These are phyloP conservation scores for Halcyon senegalensis DNA, from an alignment of 2,113 vertebrate genomes.

Conservation along the genomic window DNA sequence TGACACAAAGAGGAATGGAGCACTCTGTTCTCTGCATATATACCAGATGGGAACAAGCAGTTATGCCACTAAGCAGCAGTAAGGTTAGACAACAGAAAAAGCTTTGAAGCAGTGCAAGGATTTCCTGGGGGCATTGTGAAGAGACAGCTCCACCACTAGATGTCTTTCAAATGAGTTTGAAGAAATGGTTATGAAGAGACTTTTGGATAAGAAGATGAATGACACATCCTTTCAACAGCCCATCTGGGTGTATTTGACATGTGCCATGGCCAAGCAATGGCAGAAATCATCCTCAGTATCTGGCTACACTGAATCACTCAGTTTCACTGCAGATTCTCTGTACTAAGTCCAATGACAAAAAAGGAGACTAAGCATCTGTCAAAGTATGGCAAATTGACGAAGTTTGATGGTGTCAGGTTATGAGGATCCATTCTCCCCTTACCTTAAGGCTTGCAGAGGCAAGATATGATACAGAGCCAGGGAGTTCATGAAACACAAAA, in stretches of 20 bases:
- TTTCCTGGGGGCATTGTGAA: not conserved
- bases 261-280: not conserved
- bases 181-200: not conserved
- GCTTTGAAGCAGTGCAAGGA: not conserved
- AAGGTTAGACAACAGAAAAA: not conserved
- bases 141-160: not conserved
- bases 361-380: not conserved
- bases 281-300: not conserved
- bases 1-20: not conserved
- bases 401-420: not conserved
- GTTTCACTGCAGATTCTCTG: not conserved
- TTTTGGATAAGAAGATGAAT: not conserved
- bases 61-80: accelerated
- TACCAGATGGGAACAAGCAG: not conserved
- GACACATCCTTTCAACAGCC: not conserved
- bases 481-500: not conserved
- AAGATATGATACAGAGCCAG: not conserved
- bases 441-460: not conserved
- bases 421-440: not conserved
- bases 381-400: not conserved
- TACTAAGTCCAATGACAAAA: not conserved
- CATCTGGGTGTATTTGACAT: not conserved
- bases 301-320: not conserved
- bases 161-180: not conserved
- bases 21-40: not conserved